These are phyloP conservation scores for Acleris literana DNA, from an alignment of 2,888 invertebrate species.

Conservation along the genomic window DNA sequence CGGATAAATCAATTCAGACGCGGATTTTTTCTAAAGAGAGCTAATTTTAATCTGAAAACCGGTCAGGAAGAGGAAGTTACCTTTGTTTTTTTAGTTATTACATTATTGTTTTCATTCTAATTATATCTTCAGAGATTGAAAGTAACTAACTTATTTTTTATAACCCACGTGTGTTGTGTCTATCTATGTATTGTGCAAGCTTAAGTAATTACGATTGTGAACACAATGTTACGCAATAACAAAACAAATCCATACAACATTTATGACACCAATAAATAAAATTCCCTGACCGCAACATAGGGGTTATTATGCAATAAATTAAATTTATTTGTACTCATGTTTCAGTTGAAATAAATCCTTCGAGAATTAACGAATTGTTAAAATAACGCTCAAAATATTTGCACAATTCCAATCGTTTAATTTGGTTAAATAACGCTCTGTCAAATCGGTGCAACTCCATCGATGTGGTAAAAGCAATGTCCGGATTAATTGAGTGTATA, in stretches of 20 bases:
- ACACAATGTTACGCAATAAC: background rate
- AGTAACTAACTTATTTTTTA: too few species aligned
- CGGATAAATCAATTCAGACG: background rate
- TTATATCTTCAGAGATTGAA: too few species aligned
- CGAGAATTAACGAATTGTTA: conserved; percentile 21
- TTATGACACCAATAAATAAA: conserved; percentile 33
- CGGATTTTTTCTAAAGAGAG: too few species aligned
- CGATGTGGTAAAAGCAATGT: background rate
- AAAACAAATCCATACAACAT: conserved; percentile 8
- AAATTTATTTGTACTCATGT: conserved; percentile 19
- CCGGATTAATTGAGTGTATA: background rate
- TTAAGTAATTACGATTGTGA: too few species aligned
- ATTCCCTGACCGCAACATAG: conserved; percentile 24
- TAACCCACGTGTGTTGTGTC: too few species aligned
- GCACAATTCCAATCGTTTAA: background rate
- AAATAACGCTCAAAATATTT: conserved; percentile 7
- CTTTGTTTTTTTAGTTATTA: too few species aligned
- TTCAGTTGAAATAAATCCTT: conserved; percentile 27
- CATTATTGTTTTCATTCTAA: too few species aligned
- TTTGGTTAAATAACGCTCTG: background rate
- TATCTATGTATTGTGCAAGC: too few species aligned
- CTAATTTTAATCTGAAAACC: too few species aligned
- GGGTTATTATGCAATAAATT: conserved; percentile 31
- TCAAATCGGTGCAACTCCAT: background rate
- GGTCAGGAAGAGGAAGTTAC: too few species aligned